Base-by-base conservation (phyloP, 2,888 invertebrate genomes). In the Dicranocentrus wangi region DNA sequence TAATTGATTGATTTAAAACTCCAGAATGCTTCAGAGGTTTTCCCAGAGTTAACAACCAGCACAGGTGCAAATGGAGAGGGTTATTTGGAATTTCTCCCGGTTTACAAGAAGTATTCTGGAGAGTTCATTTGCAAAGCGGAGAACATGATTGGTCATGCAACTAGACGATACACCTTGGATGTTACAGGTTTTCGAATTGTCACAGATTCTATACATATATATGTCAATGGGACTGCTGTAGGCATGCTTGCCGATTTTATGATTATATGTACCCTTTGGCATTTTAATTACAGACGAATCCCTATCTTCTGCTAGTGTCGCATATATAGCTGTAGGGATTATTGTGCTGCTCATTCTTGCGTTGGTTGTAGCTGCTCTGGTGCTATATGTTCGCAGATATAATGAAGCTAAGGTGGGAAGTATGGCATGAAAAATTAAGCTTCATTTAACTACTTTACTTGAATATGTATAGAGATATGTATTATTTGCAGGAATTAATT, bases 51-150 rank as follows among this genome's bases (percentile, higher is more conserved):
- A 17, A 28, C n/a, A 61, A 61, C 32, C 1, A 61, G 61, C 32
- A 17, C n/a, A 1, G 78, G 70, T 15, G 25, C 70, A 23, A 78
- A 63, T 10, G 70, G 70, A 51, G 78, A 70, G 23, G 70, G 70
- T 5, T 19, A 70, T 27, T 39, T 78, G 39, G 78, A 78, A 32
- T 78, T 78, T 42, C 21, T 43, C 17, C 3, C n/a, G 3, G 51
- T 60, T 17, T 58, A 77, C 3, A 25, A 43, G 17, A 72, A 61
- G 23, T 32, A 60, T n/a, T 25, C 51, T 15, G 51, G 61, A 27
- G 60, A 23, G 10, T 73, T 42, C 27, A 23, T 5, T 1, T 73
- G 73, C 23, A 19, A n/a, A 10, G 73, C 73, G 5, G 17, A 28
- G 23, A 77, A 77, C 42, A 25, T 7, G 10, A 43, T 77, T 19